Conservation (phyloP, 2,888 invertebrate species). For the Troides oblongomaculatus region DNA sequence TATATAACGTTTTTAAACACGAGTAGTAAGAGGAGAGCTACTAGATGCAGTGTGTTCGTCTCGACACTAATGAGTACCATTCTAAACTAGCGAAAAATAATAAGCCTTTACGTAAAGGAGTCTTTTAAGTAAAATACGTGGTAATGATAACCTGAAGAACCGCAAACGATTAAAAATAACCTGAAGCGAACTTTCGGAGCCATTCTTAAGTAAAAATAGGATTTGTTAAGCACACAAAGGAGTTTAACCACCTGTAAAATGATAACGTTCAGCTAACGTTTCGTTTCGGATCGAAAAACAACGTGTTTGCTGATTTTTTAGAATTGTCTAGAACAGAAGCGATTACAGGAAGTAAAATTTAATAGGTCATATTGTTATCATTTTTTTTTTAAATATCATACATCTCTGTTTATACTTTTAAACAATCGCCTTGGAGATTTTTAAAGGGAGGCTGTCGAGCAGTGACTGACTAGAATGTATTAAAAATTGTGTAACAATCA, state of each 20-base stretch:
- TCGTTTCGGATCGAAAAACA: background rate
- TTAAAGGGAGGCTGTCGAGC: too few relatives aligned
- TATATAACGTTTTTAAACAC: background rate
- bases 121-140: background rate
- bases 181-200: background rate
- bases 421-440: too few relatives aligned
- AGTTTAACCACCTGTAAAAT: constrained; percentile 19
- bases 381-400: too few relatives aligned
- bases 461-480: too few relatives aligned
- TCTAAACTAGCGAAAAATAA: background rate
- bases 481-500: too few relatives aligned
- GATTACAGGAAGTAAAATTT: too few relatives aligned
- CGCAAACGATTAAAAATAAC: too few relatives aligned
- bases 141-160: background rate
- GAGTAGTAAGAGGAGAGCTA: background rate
- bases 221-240: background rate
- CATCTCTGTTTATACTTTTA: too few relatives aligned
- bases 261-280: constrained; percentile 7
- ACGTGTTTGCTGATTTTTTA: background rate
- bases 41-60: background rate
- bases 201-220: background rate
- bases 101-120: background rate
- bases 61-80: constrained; percentile 1
- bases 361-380: too few relatives aligned
- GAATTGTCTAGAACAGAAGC: background rate